Base-by-base conservation (phyloP, 2,113 vertebrate genomes). In the Caloenas nicobarica region DNA sequence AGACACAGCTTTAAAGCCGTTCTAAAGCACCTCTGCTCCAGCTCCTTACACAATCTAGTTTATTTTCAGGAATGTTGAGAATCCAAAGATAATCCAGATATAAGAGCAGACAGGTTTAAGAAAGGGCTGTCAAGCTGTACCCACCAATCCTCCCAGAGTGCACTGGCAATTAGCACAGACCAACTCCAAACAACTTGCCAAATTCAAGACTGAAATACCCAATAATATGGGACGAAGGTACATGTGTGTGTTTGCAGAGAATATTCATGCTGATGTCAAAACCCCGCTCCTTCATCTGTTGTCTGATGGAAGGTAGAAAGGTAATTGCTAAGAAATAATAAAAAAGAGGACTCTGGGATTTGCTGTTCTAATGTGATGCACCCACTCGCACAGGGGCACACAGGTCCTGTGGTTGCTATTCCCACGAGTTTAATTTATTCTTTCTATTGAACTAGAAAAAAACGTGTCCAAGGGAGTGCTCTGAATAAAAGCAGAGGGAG, bases 381-480 rank as follows among this genome's bases (percentile, higher is more conserved):
- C 5, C 5, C 36, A 22, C n/a, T 81, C 3, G 1, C 6, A 7
- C 17, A 33, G 19, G 16, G 46, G 12, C 10, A 53, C 26, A 10
- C 4, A 10, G 14, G 40, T 50, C 14, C 65, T 62, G 24, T 12
- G 11, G 10, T 48, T 1, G 0, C 40, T 40, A 3, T 29, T 81
- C 28, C 54, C 36, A 81, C 13, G 73, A n/a, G 13, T 40, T 38
- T 28, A 46, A 9, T 70, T 90, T 66, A 31, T 88, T 29, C 44
- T 62, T 77, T 60, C 36, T n/a, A 0, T 23, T 81, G 10, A 18
- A 11, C 17, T 88, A 34, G 34, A 80, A 81, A n/a, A 5, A 21
- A 4, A 19, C 0, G 0, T 26, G 7, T 64, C 36, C 40, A 58
- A 81, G 65, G 65, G 18, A 76, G 64, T 11, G 62, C 22, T 88